Conservation (phyloP, 2,888 invertebrate species). For the Drosophila paranaensis region DNA sequence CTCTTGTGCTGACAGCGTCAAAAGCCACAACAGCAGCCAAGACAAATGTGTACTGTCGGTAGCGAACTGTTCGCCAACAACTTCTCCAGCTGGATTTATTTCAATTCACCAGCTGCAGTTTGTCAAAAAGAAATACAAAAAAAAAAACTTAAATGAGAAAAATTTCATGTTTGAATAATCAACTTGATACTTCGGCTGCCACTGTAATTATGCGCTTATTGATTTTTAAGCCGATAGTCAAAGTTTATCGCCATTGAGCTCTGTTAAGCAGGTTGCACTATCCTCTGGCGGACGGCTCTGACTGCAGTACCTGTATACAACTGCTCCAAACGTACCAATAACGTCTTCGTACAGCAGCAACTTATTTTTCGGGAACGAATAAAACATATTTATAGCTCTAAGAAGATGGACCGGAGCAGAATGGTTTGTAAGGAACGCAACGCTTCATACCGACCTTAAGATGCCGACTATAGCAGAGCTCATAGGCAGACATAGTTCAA, state of each 20-base stretch:
- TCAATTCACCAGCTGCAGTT: conserved; percentile 60
- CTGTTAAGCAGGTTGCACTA: conserved; percentile 40
- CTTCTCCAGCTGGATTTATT: conserved; percentile 63
- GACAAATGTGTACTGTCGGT: conserved; percentile 57
- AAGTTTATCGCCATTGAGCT: conserved; percentile 51
- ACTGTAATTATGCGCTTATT: conserved; percentile 70
- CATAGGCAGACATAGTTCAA: no score
- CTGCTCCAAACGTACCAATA: no score
- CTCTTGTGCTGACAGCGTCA: conserved; percentile 36
- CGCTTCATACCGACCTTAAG: no score
- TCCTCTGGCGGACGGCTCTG: no score
- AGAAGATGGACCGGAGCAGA: no score
- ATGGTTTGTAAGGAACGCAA: no score
- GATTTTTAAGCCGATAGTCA: conserved; percentile 61
- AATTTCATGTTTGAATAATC: conserved; percentile 29
- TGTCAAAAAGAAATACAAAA: background rate
- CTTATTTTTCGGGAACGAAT: no score
- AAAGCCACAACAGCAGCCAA: conserved; percentile 37
- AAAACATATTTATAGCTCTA: no score
- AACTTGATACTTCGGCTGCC: conserved; percentile 23
- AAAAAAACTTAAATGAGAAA: conserved; percentile 1
- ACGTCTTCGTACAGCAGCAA: no score
- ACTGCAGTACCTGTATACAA: no score
- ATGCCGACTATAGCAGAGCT: no score
- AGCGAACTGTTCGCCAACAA: conserved; percentile 28